These are phyloP conservation scores for Polylopha cassiicola DNA, from an alignment of 2,888 invertebrate species.

Conservation along the genomic window DNA sequence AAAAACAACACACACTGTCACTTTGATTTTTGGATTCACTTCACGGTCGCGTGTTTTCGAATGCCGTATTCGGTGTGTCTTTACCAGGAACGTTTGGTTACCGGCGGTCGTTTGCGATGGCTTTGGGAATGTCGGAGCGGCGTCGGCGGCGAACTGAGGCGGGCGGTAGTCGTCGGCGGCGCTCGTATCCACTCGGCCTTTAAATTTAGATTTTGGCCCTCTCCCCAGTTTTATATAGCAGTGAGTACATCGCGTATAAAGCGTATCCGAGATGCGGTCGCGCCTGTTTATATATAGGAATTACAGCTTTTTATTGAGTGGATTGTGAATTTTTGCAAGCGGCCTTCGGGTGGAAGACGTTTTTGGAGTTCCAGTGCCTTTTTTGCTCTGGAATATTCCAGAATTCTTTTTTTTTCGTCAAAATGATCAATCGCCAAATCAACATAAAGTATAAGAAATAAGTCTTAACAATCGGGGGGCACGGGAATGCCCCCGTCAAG, in stretches of 20 bases:
- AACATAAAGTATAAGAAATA: too few relatives aligned
- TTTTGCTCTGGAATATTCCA: neutral
- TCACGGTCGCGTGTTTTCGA: conserved; percentile 52
- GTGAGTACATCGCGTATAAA: conserved; percentile 76
- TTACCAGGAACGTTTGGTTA: too few relatives aligned
- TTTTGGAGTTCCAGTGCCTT: conserved; percentile 27
- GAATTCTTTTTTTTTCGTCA: neutral
- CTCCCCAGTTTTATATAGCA: conserved; percentile 78
- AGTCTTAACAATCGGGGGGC: too few relatives aligned
- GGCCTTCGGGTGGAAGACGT: conserved; percentile 42
- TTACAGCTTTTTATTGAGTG: conserved; percentile 73
- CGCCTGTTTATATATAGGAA: conserved; percentile 70
- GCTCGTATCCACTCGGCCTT: conserved; percentile 69
- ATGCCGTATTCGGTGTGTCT: conserved; percentile 49
- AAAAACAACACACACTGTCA: conserved; percentile 67
- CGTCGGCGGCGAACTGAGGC: conserved; percentile 72
- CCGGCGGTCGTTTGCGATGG: conserved; percentile 61
- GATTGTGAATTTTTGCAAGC: conserved; percentile 70
- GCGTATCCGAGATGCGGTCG: conserved; percentile 73
- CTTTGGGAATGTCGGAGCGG: conserved; percentile 65
- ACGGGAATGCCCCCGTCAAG: too few relatives aligned
- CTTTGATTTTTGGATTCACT: conserved; percentile 44
- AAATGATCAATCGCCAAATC: too few relatives aligned
- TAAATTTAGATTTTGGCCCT: conserved; percentile 82
- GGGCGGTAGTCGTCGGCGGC: conserved; percentile 67